These are phyloP conservation scores for Hapalemur alaotrensis DNA, from an alignment of 2,797 vertebrate genomes.

Conservation along the genomic window DNA sequence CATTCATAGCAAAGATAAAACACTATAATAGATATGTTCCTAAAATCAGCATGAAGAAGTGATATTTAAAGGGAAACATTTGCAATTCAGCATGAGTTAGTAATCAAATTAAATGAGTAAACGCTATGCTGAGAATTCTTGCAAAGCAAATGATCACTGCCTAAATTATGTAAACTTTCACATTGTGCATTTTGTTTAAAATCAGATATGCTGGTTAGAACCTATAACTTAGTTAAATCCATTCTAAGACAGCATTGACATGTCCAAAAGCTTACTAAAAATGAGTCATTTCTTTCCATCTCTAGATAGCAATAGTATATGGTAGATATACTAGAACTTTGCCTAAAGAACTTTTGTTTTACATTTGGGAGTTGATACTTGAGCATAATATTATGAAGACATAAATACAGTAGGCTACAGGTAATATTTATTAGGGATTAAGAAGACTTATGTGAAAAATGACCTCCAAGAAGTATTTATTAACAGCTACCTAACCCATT, in stretches of 20 bases:
- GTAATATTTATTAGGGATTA: background rate
- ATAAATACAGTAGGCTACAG: conserved; percentile 8
- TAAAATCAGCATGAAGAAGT: background rate
- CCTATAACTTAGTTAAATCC: background rate
- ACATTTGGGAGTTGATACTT: conserved; percentile 16
- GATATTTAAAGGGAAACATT: conserved; percentile 21
- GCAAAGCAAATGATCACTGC: background rate
- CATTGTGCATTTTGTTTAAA: background rate
- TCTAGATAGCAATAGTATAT: background rate
- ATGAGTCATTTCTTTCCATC: background rate
- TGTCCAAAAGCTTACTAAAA: conserved; percentile 13
- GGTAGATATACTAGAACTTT: background rate
- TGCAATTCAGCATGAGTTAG: background rate
- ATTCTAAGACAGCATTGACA: background rate
- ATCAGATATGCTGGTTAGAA: background rate
- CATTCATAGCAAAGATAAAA: background rate
- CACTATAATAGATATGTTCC: background rate
- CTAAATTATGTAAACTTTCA: background rate
- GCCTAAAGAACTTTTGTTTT: background rate
- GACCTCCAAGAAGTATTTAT: background rate
- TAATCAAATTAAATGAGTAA: background rate
- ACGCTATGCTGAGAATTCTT: background rate
- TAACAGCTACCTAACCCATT: background rate
- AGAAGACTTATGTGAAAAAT: conserved; percentile 18
- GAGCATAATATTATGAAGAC: conserved; percentile 38